Evolutionary conservation across 2,888 invertebrate species (phyloP), one percentile per base, ranked within the genome.

Genomic region (Mimachlamys varia): DNA sequence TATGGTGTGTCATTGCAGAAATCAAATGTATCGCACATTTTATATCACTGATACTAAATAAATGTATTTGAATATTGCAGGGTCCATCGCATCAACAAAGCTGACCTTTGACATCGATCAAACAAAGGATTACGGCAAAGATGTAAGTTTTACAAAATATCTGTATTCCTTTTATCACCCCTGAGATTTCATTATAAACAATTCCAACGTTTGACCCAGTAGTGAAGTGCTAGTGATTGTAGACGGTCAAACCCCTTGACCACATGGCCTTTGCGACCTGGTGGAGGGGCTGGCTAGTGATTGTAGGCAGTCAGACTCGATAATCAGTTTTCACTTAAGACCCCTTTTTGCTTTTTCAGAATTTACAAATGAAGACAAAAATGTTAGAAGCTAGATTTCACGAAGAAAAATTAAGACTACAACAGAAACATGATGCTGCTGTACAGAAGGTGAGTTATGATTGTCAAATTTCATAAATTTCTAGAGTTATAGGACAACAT

Each of bases 341-440:
- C n/a, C n/a, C n/a, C n/a, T n/a, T n/a, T 76, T 88, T 91, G 19
- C 53, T n/a, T 0, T 87, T 91, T 15, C 58, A 93, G 93, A 92
- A 91, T 91, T 90, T 91, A 76, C 94, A 94, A 89, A 93, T 96
- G 94, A 95, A 95, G 90, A 94, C 95, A 0, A 96, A 96, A 92
- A 96, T 96, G 95, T 90, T 96, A 90, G 96, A 96, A 90, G 96
- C 96, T 37, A 95, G 95, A 91, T 96, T 96, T 90, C 96, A 96
- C 92, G 96, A 96, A 90, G 96, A 96, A 92, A 96, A 96, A 91
- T 93, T 96, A n/a, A 93, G 94, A 90, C 92, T 96, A 27, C 96
- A 96, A 91, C 96, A 96, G 90, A 96, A 95, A 92, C 96, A 96
- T 94, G 96, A 96, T 93, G 92, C 94, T 88, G 96, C 95, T 90